These are phyloP conservation scores for Meleagris gallopavo DNA, from an alignment of 2,113 vertebrate species.

Conservation along the genomic window DNA sequence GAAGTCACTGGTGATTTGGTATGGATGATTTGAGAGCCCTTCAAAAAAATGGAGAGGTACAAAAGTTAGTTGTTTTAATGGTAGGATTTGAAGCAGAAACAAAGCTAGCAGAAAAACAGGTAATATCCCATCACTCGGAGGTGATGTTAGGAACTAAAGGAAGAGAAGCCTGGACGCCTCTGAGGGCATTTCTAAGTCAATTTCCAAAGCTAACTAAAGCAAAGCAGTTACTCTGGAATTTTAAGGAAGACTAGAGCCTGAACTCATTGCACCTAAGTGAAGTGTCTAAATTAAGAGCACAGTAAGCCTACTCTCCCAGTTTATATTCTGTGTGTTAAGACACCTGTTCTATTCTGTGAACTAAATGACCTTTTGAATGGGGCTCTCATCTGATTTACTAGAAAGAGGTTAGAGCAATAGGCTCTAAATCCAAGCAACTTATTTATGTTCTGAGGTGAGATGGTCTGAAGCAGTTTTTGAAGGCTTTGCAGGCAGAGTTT, in stretches of 20 bases:
- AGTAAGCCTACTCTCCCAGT: not conserved
- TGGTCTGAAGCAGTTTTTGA: not conserved
- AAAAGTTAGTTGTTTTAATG: not conserved
- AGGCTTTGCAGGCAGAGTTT: not conserved
- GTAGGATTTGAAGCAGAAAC: not conserved
- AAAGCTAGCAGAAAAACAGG: conserved; percentile 17
- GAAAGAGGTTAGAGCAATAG: not conserved
- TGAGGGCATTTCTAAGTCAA: not conserved
- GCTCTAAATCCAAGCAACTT: not conserved
- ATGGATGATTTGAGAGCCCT: not conserved
- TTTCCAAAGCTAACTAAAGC: not conserved
- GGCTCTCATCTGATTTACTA: not conserved
- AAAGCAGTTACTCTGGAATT: not conserved
- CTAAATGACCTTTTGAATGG: not conserved
- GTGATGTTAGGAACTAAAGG: not conserved
- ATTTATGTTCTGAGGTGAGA: not conserved
- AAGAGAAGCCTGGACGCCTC: not conserved
- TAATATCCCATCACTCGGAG: not conserved
- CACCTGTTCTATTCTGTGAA: not conserved
- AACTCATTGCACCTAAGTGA: not conserved
- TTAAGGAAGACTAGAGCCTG: not conserved
- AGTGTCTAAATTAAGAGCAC: not conserved
- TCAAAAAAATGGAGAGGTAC: not conserved
- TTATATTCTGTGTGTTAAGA: not conserved
- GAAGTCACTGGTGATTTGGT: not conserved